A percentile compares a stretch with the other conserved stretches of the same genome.
These are phyloP conservation scores for Morpho deidamia DNA, from an alignment of 2,888 invertebrate species.

Conservation along the genomic window DNA sequence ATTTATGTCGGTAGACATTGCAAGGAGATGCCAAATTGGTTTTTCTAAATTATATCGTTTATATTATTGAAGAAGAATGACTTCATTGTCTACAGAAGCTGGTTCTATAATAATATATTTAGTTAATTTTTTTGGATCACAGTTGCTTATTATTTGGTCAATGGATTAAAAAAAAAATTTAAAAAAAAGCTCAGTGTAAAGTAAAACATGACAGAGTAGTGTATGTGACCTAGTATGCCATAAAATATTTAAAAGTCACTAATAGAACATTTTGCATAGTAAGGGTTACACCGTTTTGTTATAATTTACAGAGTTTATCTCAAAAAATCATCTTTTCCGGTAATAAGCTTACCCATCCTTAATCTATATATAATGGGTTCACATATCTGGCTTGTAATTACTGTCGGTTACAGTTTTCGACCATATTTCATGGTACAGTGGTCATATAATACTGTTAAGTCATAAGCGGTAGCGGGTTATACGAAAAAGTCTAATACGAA, in stretches of 20 bases:
- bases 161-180: too few relatives aligned
- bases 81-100: too few relatives aligned
- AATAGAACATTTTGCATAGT: not conserved
- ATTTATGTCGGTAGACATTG: not conserved
- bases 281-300: slow-evolving; percentile 5
- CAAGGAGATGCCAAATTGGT: too few relatives aligned
- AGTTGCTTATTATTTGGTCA: too few relatives aligned
- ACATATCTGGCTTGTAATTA: slow-evolving; percentile 70
- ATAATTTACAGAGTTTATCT: slow-evolving; percentile 40
- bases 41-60: too few relatives aligned
- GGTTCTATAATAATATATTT: too few relatives aligned
- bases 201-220: too few relatives aligned
- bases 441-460: slow-evolving; percentile 28
- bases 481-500: not conserved
- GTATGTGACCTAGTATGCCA: too few relatives aligned
- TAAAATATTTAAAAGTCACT: too few relatives aligned
- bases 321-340: slow-evolving; percentile 53
- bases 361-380: slow-evolving; percentile 76
- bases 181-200: too few relatives aligned
- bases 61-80: too few relatives aligned
- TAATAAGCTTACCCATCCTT: slow-evolving; percentile 51
- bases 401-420: slow-evolving; percentile 57
- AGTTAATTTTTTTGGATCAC: too few relatives aligned
- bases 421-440: slow-evolving; percentile 68
- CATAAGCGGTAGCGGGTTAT: not conserved